These are phyloP conservation scores for Apamea anceps DNA, from an alignment of 2,888 invertebrate genomes.

Conservation along the genomic window DNA sequence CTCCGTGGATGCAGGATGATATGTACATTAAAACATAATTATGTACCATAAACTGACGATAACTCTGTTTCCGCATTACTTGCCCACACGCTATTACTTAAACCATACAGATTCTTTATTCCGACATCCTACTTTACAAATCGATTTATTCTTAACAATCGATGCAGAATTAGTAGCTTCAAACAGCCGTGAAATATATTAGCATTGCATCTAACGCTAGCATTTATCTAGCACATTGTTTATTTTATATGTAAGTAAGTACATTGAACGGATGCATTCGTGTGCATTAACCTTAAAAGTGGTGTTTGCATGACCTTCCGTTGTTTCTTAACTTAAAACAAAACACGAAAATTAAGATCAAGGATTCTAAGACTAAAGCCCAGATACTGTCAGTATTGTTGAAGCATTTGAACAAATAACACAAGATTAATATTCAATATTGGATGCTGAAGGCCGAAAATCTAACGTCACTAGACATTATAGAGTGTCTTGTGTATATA, in stretches of 20 bases:
- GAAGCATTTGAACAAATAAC: conserved; percentile 15
- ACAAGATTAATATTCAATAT: background rate
- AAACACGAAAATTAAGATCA: conserved; percentile 35
- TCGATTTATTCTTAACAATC: background rate
- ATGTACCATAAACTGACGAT: background rate
- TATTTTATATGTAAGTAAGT: conserved; percentile 13
- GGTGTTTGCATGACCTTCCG: conserved; percentile 23
- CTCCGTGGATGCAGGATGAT: background rate
- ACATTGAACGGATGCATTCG: conserved; percentile 33
- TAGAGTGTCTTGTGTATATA: background rate
- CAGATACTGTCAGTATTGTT: background rate
- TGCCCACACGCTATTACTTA: background rate
- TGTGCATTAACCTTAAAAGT: conserved; percentile 18
- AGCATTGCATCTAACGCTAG: background rate
- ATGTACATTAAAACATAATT: background rate
- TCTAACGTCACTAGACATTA: background rate
- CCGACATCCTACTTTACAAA: background rate
- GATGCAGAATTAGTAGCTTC: background rate
- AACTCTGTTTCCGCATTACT: background rate
- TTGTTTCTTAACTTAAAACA: conserved; percentile 18
- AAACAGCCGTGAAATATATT: conserved; percentile 26
- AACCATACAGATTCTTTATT: background rate
- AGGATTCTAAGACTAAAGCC: conserved; percentile 13
- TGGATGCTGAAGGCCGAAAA: background rate
- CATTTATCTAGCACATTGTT: conserved; percentile 14